A percentile compares a stretch with the other conserved stretches of the same genome.
These are phyloP conservation scores for Ooceraea biroi DNA, from an alignment of 1,140 invertebrate species.

Conservation along the genomic window DNA sequence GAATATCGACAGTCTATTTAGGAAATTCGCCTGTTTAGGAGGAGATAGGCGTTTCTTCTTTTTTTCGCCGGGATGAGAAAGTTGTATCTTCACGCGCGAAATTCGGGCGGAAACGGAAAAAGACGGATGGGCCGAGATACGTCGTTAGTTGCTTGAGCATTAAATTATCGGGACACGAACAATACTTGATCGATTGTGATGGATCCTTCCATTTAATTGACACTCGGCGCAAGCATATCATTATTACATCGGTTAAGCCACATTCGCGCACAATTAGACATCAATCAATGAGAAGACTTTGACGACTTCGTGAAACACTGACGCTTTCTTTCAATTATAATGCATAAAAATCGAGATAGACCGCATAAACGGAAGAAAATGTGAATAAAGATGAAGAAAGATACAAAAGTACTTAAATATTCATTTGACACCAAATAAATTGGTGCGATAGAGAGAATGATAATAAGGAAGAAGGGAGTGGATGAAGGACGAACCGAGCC, in stretches of 20 bases:
- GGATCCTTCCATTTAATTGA: slow-evolving; percentile 39
- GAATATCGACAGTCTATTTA: not conserved
- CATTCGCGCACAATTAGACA: slow-evolving; percentile 8
- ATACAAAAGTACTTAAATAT: slow-evolving; percentile 22
- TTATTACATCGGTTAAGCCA: slow-evolving; percentile 13
- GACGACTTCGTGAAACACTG: not conserved
- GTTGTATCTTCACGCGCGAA: slow-evolving; percentile 27
- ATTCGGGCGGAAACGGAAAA: slow-evolving; percentile 33
- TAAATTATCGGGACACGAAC: slow-evolving; percentile 58
- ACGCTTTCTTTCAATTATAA: not conserved
- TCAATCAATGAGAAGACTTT: not conserved
- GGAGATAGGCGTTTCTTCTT: slow-evolving; percentile 31
- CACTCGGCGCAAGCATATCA: slow-evolving; percentile 31
- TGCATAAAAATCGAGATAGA: not conserved
- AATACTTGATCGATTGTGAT: slow-evolving; percentile 65
- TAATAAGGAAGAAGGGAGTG: slow-evolving; percentile 25
- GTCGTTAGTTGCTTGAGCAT: slow-evolving; percentile 54
- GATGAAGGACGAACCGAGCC: slow-evolving; percentile 16
- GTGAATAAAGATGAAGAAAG: not conserved
- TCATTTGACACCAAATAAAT: slow-evolving; percentile 44
- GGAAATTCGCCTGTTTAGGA: slow-evolving; percentile 28
- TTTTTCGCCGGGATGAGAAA: slow-evolving; percentile 45
- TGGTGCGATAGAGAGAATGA: slow-evolving; percentile 13
- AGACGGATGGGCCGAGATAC: slow-evolving; percentile 58
- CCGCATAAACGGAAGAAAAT: not conserved